Conservation (phyloP, 2,888 invertebrate genomes). For the Drosophila macrothrix region DNA sequence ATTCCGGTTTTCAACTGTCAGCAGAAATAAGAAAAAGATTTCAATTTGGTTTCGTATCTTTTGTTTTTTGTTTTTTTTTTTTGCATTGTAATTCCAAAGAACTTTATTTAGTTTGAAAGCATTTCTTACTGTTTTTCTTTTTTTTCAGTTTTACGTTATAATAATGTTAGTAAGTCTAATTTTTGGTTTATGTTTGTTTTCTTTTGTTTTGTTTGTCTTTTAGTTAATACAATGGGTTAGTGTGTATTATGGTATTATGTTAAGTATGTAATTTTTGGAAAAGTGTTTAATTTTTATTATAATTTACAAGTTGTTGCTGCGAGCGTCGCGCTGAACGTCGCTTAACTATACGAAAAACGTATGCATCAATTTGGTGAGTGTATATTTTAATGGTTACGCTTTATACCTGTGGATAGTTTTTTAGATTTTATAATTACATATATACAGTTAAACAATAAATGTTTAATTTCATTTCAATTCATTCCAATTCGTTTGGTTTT, state of each 20-base stretch:
- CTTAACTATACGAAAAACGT: constrained; percentile 36
- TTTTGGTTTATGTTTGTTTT: constrained; percentile 40
- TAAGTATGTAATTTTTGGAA: constrained; percentile 48
- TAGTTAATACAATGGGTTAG: constrained; percentile 71
- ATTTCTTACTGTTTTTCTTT: constrained; percentile 64
- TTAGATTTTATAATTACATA: constrained; percentile 63
- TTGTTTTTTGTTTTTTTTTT: constrained; percentile 35
- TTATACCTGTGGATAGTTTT: constrained; percentile 25
- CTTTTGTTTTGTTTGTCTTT: constrained; percentile 36
- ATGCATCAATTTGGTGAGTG: constrained; percentile 18
- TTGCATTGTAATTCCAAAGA: constrained; percentile 83
- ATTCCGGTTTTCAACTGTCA: not conserved
- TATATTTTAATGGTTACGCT: constrained; percentile 23
- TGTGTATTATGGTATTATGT: constrained; percentile 50
- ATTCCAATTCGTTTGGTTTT: not conserved
- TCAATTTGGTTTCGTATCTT: constrained; percentile 55
- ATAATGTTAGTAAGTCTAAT: constrained; percentile 76
- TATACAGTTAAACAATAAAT: constrained; percentile 66
- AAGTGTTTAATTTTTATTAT: constrained; percentile 47
- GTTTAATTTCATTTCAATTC: constrained; percentile 40
- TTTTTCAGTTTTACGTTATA: constrained; percentile 68
- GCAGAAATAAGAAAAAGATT: constrained; percentile 9
- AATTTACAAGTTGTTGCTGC: constrained; percentile 48
- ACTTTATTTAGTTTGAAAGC: constrained; percentile 84
- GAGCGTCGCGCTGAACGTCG: not conserved